Evolutionary conservation across 2,888 invertebrate genomes (phyloP), one percentile per base, ranked within the genome.

Genomic region (Temnothorax rugatulus): DNA sequence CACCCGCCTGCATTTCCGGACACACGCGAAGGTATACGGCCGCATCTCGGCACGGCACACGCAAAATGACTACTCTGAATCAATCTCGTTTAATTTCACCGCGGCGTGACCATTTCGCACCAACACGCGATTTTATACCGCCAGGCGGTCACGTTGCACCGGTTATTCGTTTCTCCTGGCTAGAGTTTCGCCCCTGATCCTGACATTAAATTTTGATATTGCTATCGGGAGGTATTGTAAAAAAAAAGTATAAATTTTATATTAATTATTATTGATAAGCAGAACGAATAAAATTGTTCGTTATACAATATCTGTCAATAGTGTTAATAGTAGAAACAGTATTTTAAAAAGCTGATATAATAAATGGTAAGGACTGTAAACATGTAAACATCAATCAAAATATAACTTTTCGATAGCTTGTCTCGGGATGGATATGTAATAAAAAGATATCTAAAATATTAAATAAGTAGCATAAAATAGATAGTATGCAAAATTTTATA

Each of bases 81-180:
- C 91, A 91, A 91, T 93, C 92, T 93, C 90, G 89, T 90, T 92
- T 91, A 92, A 93, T 93, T 91, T 91, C 92, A 91, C 87, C 91
- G 89, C 92, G 91, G 91, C 90, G 91, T 91, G 92, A 92, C 90
- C 90, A 86, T 85, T 85, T 64, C 69, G 82, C 83, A 38, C 84
- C 57, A 66, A 71, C 59, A 76, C 71, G 34, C 75, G 74, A 69
- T 85, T 84, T 15, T 61, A 29, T 74, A 57, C 44, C 4, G 34
- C 34, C 21, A 25, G 25, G 63, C 61, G 15, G 25, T 50, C 63
- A 63, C 29, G 11, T 59, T n/a, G 41, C 29, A 61, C 7, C 57
- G 21, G 11, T 41, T 25, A n/a, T 61, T 74, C 29, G 15, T 74
- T 61, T 61, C n/a, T 34, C n/a, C 3, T 21, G 21, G 34, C 11